Evolutionary conservation across 2,113 vertebrate genomes (phyloP).

Genomic region (Elephantulus edwardii): DNA sequence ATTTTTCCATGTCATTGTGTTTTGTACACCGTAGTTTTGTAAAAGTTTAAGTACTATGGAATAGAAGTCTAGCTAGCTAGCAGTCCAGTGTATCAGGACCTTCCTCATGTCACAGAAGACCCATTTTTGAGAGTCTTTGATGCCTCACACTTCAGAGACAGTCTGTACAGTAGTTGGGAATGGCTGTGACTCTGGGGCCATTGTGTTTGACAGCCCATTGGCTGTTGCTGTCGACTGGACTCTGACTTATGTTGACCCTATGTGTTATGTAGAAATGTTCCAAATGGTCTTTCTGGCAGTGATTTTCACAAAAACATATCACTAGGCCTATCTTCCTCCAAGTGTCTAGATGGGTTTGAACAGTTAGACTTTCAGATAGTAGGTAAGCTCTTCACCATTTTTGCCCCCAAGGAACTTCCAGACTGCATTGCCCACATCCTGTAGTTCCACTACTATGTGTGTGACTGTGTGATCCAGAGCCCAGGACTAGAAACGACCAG

Average conservation of each 20-base stretch:
- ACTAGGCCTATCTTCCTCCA: neutral
- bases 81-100: too few relatives aligned
- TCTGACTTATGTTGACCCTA: neutral
- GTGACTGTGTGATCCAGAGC: too few relatives aligned
- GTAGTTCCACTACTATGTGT: accelerated
- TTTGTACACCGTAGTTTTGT: neutral
- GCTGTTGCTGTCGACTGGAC: neutral
- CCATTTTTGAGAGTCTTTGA: neutral
- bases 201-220: neutral
- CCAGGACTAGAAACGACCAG: neutral
- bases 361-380: neutral
- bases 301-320: neutral
- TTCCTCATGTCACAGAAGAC: neutral
- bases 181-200: neutral
- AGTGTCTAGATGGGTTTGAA: neutral
- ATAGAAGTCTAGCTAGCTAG: neutral
- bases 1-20: neutral
- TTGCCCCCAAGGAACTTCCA: neutral
- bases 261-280: neutral
- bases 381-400: neutral
- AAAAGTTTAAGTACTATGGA: neutral
- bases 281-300: neutral
- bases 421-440: neutral
- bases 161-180: neutral
- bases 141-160: neutral